A percentile compares a stretch with the other conserved stretches of the same genome.
These are phyloP conservation scores for Cheilosia vernalis DNA, from an alignment of 2,888 invertebrate species.

Conservation along the genomic window DNA sequence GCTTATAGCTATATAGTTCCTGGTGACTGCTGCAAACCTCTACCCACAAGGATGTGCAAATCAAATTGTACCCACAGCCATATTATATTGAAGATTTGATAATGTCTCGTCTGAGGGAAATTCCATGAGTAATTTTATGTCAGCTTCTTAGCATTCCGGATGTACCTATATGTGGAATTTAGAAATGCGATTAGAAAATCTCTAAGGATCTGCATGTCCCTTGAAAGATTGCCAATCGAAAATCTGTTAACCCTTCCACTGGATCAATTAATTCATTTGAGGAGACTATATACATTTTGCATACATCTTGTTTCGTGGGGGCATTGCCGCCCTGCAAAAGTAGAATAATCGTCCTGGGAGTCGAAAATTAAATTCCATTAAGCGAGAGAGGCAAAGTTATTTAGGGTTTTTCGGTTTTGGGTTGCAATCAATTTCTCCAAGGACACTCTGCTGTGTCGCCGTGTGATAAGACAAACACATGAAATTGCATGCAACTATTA, in stretches of 20 bases:
- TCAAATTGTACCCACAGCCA: not conserved
- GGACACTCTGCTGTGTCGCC: slow-evolving; percentile 18
- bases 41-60: not conserved
- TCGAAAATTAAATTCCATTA: slow-evolving; percentile 28
- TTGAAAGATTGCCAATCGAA: slow-evolving; percentile 14
- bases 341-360: not conserved
- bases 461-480: slow-evolving; percentile 53
- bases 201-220: not conserved
- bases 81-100: not conserved
- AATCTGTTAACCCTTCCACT: slow-evolving; percentile 9
- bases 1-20: no score
- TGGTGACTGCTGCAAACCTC: no score
- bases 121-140: not conserved
- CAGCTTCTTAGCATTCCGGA: not conserved
- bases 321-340: not conserved
- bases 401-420: not conserved
- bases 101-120: not conserved
- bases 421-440: slow-evolving; percentile 27
- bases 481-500: slow-evolving; percentile 55
- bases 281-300: not conserved
- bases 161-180: not conserved
- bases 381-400: slow-evolving; percentile 27
- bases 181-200: slow-evolving; percentile 27
- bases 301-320: not conserved
- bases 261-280: slow-evolving; percentile 28